Base-by-base conservation (phyloP, 2,113 vertebrate species). In the Turdus rufiventris region DNA sequence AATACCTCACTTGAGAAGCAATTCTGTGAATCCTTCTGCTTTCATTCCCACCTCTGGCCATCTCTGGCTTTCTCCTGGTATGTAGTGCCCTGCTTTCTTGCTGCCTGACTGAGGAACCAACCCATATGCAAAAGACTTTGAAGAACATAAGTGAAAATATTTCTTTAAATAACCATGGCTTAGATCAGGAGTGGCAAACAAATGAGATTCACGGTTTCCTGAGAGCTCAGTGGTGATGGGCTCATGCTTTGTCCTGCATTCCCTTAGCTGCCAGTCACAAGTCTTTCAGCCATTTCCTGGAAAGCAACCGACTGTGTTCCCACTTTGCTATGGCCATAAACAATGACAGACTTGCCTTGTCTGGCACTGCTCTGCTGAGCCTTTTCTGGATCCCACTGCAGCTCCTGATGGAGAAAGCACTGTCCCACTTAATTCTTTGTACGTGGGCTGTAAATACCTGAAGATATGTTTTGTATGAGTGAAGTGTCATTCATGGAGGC, bases 281-380 rank as follows among this genome's bases (percentile, higher is more conserved):
- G 67, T 47, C 56, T 40, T 95, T 62, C 85, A 90, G 56, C 79
- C 85, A 18, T 62, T 90, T 96, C 87, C 91, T 94, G 91, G 96
- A 95, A 94, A 84, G 92, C 56, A 88, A 76, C 82, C 74, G 36
- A 67, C 24, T 87, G n/a, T 67, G 67, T 60, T 93, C 56, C 66
- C 36, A 43, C 68, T 88, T 85, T 26, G 34, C 81, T 70, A 18
- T 13, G 38, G 78, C 72, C 72, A 83, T 79, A 90, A 94, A 82
- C 78, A 83, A 43, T 34, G 42, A 94, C 40, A 83, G 68, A 81
- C 60, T 36, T 56, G 70, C 38, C 62, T 93, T 6, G 0, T 21
- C 66, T 62, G 60, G 34, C 74, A 91, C 11, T 0, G 0, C 45
- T 75, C 29, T 56, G 51, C 67, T 78, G 40, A 84, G 70, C 47